Percentiles rank a stretch among this genome's conserved stretches.
phyloP scores from a whole-genome alignment of 2,797 vertebrate genomes.

The Botia almorhae region DNA sequence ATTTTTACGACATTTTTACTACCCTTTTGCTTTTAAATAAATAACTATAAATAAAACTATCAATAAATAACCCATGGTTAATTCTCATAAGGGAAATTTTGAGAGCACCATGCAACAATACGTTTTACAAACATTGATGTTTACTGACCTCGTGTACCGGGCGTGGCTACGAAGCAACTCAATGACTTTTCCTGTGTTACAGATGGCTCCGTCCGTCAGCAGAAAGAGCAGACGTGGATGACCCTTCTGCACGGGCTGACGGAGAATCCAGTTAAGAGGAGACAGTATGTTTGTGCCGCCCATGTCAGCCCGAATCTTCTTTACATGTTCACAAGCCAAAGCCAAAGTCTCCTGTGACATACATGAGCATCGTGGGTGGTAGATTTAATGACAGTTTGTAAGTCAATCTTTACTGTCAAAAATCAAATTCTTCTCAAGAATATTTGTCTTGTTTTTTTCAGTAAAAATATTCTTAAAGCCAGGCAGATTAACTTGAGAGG shows the following conservation, averaged over 20 bases:
- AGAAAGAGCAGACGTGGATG: conserved; percentile 92
- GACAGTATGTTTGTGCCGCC: conserved; percentile 87
- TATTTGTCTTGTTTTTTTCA: not conserved
- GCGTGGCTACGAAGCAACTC: conserved; percentile 87
- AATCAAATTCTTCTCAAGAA: not conserved
- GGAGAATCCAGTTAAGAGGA: conserved; percentile 87
- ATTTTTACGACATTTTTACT: too few species aligned
- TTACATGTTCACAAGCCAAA: conserved; percentile 85
- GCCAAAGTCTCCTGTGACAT: conserved; percentile 83
- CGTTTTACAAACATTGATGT: not conserved
- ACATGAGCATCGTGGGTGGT: not conserved
- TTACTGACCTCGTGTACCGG: conserved; percentile 83
- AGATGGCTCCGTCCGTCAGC: conserved; percentile 82
- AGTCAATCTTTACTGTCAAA: too few species aligned
- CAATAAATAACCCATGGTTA: too few species aligned
- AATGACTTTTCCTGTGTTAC: conserved; percentile 88
- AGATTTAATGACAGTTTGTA: not conserved
- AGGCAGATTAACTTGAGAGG: not conserved
- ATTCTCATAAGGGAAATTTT: too few species aligned
- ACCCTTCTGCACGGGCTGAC: conserved; percentile 85
- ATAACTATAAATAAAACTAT: too few species aligned
- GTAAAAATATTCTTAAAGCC: not conserved
- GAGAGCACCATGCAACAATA: too few species aligned
- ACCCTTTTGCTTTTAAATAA: too few species aligned
- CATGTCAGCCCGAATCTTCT: conserved; percentile 86